Conservation (phyloP, 1,140 invertebrate genomes). For the Chlorops oryzae region DNA sequence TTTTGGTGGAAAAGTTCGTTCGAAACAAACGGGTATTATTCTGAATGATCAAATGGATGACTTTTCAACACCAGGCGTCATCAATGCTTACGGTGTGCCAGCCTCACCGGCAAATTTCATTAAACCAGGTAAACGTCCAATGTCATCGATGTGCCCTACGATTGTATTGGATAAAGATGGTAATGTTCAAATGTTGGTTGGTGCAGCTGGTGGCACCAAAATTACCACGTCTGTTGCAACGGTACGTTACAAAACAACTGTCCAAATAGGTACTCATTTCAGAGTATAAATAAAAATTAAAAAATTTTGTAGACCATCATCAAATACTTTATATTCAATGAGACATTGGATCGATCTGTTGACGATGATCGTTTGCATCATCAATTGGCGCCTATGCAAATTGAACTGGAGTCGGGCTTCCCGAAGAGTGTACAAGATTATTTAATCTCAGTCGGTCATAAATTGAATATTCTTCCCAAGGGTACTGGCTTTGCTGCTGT, state of each 20-base stretch:
- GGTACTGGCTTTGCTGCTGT: slow-evolving; percentile 51
- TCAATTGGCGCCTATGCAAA: slow-evolving; percentile 80
- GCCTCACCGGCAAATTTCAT: slow-evolving; percentile 80
- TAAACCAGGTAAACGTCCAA: slow-evolving; percentile 73
- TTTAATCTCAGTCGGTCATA: slow-evolving; percentile 45
- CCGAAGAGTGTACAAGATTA: slow-evolving; percentile 29
- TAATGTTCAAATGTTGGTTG: slow-evolving; percentile 73
- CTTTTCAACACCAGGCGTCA: slow-evolving; percentile 75
- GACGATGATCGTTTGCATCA: slow-evolving; percentile 84
- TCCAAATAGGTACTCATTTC: no score
- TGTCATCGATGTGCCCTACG: slow-evolving; percentile 89
- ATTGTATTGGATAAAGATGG: slow-evolving; percentile 74
- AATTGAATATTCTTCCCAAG: slow-evolving; percentile 37
- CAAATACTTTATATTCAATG: slow-evolving; percentile 65
- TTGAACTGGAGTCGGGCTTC: slow-evolving; percentile 48
- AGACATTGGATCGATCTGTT: slow-evolving; percentile 71
- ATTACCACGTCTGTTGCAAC: slow-evolving; percentile 74
- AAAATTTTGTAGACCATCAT: slow-evolving; percentile 54
- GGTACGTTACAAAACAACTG: slow-evolving; percentile 15
- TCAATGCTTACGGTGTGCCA: slow-evolving; percentile 74
- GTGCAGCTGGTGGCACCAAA: slow-evolving; percentile 86
- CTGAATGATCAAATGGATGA: slow-evolving; percentile 96
- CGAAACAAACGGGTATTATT: slow-evolving; percentile 79
- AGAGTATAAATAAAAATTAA: not conserved
- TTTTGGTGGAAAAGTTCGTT: slow-evolving; percentile 71